Evolutionary conservation across 2,113 vertebrate genomes (phyloP).

Genomic region (Camelus dromedarius): DNA sequence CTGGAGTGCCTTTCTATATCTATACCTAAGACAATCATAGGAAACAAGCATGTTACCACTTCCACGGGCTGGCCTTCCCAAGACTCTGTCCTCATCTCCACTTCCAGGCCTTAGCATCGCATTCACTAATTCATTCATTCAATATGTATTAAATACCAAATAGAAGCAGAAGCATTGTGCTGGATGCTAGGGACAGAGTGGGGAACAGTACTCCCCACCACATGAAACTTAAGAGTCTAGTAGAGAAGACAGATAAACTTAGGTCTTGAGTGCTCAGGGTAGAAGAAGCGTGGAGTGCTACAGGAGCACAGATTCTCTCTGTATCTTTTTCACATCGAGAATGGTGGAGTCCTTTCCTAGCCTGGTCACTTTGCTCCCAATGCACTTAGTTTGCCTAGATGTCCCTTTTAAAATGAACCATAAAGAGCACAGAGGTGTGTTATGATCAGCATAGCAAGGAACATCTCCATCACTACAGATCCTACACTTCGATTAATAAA

Average conservation of each 20-base stretch:
- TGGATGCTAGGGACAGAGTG: not conserved
- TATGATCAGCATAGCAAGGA: not conserved
- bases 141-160: not conserved
- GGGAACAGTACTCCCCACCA: not conserved
- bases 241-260: not conserved
- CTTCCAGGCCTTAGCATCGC: not conserved
- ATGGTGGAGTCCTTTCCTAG: not conserved
- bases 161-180: not conserved
- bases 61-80: not conserved
- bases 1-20: not conserved
- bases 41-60: not conserved
- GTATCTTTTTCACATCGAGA: not conserved
- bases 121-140: not conserved
- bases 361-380: not conserved
- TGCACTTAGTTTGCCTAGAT: not conserved
- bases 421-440: not conserved
- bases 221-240: not conserved
- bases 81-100: not conserved
- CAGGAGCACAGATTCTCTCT: not conserved
- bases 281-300: not conserved
- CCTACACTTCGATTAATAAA: not conserved
- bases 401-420: slow-evolving; percentile 1
- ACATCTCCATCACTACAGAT: not conserved
- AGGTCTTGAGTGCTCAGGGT: not conserved
- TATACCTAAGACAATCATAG: not conserved